These are phyloP conservation scores for Zosterops hypoxanthus DNA, from an alignment of 2,113 vertebrate genomes.

Conservation along the genomic window DNA sequence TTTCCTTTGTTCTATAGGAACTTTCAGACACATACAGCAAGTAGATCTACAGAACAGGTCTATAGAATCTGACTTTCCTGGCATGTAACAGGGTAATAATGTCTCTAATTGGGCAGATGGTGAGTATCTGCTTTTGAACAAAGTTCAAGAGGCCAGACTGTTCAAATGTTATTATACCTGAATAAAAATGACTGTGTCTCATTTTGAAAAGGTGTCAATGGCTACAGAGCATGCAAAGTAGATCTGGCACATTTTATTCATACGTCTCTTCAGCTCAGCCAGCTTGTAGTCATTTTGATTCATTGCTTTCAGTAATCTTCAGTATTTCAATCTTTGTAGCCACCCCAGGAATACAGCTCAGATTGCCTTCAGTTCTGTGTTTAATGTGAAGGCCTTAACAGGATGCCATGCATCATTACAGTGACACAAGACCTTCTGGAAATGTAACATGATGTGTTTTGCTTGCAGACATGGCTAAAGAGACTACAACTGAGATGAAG, in stretches of 20 bases:
- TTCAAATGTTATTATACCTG: background rate
- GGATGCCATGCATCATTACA: background rate
- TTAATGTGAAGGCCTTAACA: background rate
- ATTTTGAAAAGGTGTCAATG: background rate
- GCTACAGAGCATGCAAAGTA: background rate
- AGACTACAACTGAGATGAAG: background rate
- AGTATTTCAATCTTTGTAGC: background rate
- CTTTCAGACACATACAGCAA: background rate
- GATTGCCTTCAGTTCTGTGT: background rate
- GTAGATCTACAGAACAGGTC: background rate
- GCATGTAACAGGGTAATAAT: background rate
- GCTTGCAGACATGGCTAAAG: slow-evolving; percentile 7
- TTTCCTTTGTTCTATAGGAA: background rate
- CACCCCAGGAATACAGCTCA: background rate
- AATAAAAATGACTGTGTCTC: background rate
- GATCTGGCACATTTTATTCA: background rate
- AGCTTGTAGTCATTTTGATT: slow-evolving; percentile 2
- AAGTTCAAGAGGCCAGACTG: background rate
- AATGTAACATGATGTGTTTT: background rate
- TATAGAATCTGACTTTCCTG: background rate
- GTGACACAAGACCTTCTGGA: background rate
- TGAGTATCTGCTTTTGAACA: background rate
- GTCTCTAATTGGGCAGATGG: background rate
- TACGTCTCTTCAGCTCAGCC: background rate
- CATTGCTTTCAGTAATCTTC: background rate